A percentile compares a stretch with the other conserved stretches of the same genome.
phyloP scores from a whole-genome alignment of 2,113 vertebrate species.

The Parotia lawesii region DNA sequence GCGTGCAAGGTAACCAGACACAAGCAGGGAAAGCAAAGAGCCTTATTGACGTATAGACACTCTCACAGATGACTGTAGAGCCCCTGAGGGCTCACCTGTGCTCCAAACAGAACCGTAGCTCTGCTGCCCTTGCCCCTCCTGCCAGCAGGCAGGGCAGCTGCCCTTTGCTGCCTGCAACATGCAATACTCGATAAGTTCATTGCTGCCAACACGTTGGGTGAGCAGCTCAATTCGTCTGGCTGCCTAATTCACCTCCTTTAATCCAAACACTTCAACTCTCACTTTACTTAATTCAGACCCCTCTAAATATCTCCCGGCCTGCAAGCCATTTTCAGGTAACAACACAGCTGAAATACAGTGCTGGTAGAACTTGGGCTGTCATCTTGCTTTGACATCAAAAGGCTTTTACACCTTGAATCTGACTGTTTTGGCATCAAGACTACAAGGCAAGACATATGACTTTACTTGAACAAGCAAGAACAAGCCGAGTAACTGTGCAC shows the following conservation, averaged over 20 bases:
- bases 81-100: not conserved
- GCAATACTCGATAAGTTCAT: not conserved
- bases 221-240: not conserved
- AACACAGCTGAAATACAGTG: not conserved
- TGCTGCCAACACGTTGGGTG: fast-evolving
- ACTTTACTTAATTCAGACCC: not conserved
- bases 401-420: not conserved
- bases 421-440: not conserved
- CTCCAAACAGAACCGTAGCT: not conserved
- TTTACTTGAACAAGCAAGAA: not conserved
- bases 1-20: fast-evolving
- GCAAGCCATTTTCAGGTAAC: not conserved
- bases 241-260: not conserved
- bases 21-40: not conserved
- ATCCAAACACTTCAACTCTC: not conserved
- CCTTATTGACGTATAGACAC: too few species aligned
- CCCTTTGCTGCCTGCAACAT: not conserved
- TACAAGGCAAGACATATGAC: not conserved
- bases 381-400: not conserved
- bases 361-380: not conserved
- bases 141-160: not conserved
- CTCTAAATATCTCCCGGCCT: not conserved
- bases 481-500: not conserved
- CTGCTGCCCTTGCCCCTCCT: not conserved
- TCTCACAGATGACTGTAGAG: not conserved